These are phyloP conservation scores for Drosophila paulistorum DNA, from an alignment of 1,140 invertebrate genomes.

Conservation along the genomic window DNA sequence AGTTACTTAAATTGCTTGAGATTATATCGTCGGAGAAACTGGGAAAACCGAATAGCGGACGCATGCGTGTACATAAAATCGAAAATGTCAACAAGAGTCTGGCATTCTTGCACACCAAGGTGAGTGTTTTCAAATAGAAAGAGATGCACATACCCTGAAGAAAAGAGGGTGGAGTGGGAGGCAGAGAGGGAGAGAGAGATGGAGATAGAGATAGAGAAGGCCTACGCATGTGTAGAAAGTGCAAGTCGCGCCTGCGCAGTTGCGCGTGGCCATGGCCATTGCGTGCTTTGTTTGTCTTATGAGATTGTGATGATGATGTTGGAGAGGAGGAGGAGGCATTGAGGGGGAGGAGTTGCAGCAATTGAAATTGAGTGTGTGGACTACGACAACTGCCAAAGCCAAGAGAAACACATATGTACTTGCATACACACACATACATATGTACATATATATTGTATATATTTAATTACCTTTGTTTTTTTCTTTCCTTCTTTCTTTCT, in stretches of 20 bases:
- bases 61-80: slow-evolving; percentile 99
- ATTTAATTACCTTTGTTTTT: slow-evolving; percentile 67
- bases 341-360: background rate
- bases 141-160: background rate
- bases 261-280: slow-evolving; percentile 73
- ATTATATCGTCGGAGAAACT: slow-evolving; percentile 99
- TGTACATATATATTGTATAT: slow-evolving; percentile 29
- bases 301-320: slow-evolving; percentile 27
- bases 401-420: background rate
- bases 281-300: slow-evolving; percentile 77
- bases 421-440: background rate
- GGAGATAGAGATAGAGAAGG: slow-evolving; percentile 14
- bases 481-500: slow-evolving; percentile 3
- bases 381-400: slow-evolving; percentile 9
- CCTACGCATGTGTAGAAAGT: slow-evolving; percentile 79
- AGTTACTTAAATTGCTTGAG: slow-evolving; percentile 98
- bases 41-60: slow-evolving; percentile 97
- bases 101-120: slow-evolving; percentile 98
- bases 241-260: slow-evolving; percentile 74
- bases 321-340: background rate
- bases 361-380: background rate
- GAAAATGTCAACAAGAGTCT: slow-evolving; percentile 99
- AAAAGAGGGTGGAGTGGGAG: background rate
- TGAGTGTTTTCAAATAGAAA: slow-evolving; percentile 82
- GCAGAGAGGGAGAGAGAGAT: background rate